These are phyloP conservation scores for Drosophila parabipectinata DNA, from an alignment of 1,140 invertebrate species.

Conservation along the genomic window DNA sequence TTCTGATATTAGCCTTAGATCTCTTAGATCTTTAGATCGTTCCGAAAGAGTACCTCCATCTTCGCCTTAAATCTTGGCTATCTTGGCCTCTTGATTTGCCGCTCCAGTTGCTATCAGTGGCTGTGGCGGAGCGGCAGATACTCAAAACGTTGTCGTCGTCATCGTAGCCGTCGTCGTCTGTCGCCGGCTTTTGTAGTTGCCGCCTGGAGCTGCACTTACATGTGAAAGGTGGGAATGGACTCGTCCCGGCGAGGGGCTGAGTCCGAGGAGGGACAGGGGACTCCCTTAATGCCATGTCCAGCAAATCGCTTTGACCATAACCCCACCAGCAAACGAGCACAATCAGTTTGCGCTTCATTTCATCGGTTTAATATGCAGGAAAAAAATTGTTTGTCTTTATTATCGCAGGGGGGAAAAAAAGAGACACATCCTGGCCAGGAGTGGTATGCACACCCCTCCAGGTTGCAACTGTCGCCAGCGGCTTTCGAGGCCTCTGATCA, in stretches of 20 bases:
- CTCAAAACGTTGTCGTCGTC: slow-evolving; percentile 58
- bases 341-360: slow-evolving; percentile 75
- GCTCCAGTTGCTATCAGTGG: slow-evolving; percentile 63
- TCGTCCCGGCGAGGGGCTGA: neutral
- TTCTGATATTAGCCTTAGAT: too few relatives aligned
- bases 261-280: neutral
- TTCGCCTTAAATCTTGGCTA: slow-evolving; percentile 1
- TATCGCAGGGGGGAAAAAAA: slow-evolving; percentile 30
- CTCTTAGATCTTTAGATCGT: too few relatives aligned
- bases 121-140: slow-evolving; percentile 46
- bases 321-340: slow-evolving; percentile 34
- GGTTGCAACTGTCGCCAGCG: slow-evolving; percentile 46
- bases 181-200: slow-evolving; percentile 45
- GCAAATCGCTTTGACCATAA: slow-evolving; percentile 62
- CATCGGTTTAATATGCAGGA: slow-evolving; percentile 62
- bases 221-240: slow-evolving; percentile 40
- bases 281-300: slow-evolving; percentile 64
- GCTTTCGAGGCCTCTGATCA: slow-evolving; percentile 40
- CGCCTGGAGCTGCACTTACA: slow-evolving; percentile 48
- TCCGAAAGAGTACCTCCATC: slow-evolving; percentile 5
- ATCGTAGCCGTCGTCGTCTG: slow-evolving; percentile 35
- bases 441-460: slow-evolving; percentile 20
- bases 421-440: slow-evolving; percentile 23
- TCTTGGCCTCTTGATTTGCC: slow-evolving; percentile 53
- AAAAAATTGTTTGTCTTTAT: slow-evolving; percentile 71